Evolutionary conservation across 2,113 vertebrate species (phyloP).

Genomic region (Myodes glareolus): DNA sequence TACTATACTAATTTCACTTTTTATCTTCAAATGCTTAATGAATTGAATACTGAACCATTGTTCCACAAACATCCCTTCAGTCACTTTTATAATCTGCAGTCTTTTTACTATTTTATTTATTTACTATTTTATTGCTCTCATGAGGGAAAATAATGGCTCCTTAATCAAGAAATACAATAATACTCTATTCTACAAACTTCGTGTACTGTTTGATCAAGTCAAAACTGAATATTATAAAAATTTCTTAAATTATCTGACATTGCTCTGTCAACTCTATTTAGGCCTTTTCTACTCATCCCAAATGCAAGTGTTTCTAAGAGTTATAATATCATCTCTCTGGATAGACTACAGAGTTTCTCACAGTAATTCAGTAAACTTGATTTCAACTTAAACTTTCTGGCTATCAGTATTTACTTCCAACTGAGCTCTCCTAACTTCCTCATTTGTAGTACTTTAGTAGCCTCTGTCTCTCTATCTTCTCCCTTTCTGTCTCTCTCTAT

Average conservation of each 20-base stretch:
- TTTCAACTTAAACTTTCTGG: background rate
- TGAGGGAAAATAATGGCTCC: background rate
- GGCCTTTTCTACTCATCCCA: background rate
- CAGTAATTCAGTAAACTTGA: background rate
- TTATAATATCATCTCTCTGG: background rate
- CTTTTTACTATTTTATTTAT: no score
- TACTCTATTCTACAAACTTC: background rate
- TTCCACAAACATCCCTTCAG: background rate
- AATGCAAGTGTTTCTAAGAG: background rate
- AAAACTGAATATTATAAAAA: background rate
- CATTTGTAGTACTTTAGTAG: background rate
- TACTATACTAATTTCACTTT: background rate
- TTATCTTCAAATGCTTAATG: background rate
- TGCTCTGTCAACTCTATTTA: background rate
- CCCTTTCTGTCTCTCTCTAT: background rate
- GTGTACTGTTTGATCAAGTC: background rate
- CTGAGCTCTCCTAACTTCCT: background rate
- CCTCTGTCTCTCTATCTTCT: background rate
- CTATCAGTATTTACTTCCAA: background rate
- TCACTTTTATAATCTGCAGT: background rate
- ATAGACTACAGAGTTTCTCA: background rate
- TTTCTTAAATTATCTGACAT: background rate
- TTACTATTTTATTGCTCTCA: no score
- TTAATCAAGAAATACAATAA: background rate
- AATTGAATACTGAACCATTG: background rate